Base-by-base conservation (phyloP, 2,888 invertebrate genomes). In the Gibbula magus region DNA sequence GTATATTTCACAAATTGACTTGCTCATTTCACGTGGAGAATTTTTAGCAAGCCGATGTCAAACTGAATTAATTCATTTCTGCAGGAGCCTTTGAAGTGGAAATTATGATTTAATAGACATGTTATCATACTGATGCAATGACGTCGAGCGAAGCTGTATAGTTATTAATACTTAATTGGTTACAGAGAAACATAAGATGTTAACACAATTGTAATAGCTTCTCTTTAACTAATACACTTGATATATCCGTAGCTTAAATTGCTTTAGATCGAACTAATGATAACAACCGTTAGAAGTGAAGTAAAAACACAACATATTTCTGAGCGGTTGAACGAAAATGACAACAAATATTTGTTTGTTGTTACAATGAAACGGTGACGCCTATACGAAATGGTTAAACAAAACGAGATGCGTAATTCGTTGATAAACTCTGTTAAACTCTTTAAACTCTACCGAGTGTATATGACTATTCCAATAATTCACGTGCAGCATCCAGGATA, bases 31-130 rank as follows among this genome's bases (percentile, higher is more conserved):
- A 70, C 35, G 70, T 70, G 32, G 70, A 32, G 70, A 32, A 35
- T 70, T n/a, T 70, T 35, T 39, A 0, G 70, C 20, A 35, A 70
- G 70, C 70, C 70, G 20, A 70, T 70, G 70, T 39, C 70, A 70
- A 35, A 29, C 18, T n/a, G n/a, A 20, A 70, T 70, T 70, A 35
- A 32, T 16, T 35, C 35, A 70, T 10, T 70, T 70, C 13, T 32
- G 3, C 20, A 35, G 32, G 32, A 70, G 20, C 32, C 70, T 70
- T 70, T 70, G 70, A 70, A 70, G 70, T 70, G 35, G n/a, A 70
- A 35, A 20, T 70, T 39, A 70, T 70, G 70, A 70, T 70, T 70
- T 70, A 70, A 70, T 70, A 70, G 35, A 70, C 35, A 70, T 70
- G 35, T 70, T 70, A 70, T 70, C 70, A 35, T 25, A 35, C 29